Conservation (phyloP, 2,888 invertebrate genomes). For the Pollenia griseotomentosa region DNA sequence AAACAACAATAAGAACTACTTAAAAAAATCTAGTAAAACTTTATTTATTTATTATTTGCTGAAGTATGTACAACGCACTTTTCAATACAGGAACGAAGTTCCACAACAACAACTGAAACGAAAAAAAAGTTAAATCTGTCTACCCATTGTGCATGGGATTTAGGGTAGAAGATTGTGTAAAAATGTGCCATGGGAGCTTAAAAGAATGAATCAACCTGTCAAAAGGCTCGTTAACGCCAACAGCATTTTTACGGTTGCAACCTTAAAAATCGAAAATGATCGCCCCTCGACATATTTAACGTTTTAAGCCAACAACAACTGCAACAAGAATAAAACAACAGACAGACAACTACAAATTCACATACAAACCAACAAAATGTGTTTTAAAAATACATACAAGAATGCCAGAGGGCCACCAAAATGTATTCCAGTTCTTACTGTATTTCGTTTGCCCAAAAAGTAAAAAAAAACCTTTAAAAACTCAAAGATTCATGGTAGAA, state of each 20-base stretch:
- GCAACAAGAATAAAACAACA: conserved; percentile 32
- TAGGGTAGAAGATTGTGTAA: conserved; percentile 55
- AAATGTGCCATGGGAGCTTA: conserved; percentile 75
- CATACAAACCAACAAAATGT: conserved; percentile 28
- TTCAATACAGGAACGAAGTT: conserved; percentile 2
- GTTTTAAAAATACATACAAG: conserved; percentile 35
- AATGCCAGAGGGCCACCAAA: conserved; percentile 73
- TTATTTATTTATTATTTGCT: neutral
- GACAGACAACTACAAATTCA: conserved; percentile 8
- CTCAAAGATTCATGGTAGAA: conserved; percentile 59
- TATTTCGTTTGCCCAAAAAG: conserved; percentile 34
- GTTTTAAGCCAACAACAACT: conserved; percentile 57
- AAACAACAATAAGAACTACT: neutral
- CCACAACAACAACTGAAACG: conserved; percentile 1
- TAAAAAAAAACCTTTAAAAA: conserved; percentile 30
- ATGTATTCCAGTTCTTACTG: conserved; percentile 13
- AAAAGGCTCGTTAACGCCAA: conserved; percentile 84
- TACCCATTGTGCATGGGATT: neutral
- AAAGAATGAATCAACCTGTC: conserved; percentile 83
- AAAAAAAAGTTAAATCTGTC: conserved; percentile 20
- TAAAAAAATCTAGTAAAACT: neutral
- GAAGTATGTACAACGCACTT: conserved; percentile 15
- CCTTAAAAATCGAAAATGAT: conserved; percentile 77
- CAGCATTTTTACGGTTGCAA: conserved; percentile 81
- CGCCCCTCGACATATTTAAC: conserved; percentile 76